Percentiles rank a stretch among this genome's conserved stretches.
These are phyloP conservation scores for Hyphantria cunea DNA, from an alignment of 1,140 invertebrate genomes.

Conservation along the genomic window DNA sequence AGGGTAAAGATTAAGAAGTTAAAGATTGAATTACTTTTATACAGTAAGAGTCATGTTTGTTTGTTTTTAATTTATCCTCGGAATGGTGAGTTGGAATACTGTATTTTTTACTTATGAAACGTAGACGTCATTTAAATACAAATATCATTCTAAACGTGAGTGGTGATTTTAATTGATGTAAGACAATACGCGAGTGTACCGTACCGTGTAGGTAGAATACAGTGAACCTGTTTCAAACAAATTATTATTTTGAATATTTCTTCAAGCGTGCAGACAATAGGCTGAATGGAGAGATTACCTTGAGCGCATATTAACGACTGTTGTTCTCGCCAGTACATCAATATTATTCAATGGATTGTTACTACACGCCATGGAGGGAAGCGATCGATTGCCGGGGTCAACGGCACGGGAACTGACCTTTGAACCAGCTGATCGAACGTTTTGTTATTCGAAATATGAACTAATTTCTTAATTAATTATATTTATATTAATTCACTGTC, in stretches of 20 bases:
- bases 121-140: no score
- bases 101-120: no score
- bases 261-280: conserved; percentile 4
- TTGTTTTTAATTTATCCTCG: no score
- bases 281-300: conserved; percentile 22
- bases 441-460: conserved; percentile 17
- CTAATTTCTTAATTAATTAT: conserved; percentile 17
- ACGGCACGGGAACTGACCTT: conserved; percentile 76
- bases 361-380: conserved; percentile 63
- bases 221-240: no score
- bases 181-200: no score
- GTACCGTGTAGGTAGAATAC: no score
- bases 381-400: conserved; percentile 74
- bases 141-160: no score
- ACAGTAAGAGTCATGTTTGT: no score
- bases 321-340: conserved; percentile 29
- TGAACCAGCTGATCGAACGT: conserved; percentile 72
- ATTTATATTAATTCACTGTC: neutral
- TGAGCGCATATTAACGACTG: conserved; percentile 14
- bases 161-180: no score
- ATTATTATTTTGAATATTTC: neutral
- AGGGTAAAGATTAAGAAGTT: no score
- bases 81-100: no score
- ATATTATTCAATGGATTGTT: conserved; percentile 55
- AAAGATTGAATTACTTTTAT: no score